Evolutionary conservation across 2,113 vertebrate species (phyloP).

Genomic region (Dasypus novemcinctus): DNA sequence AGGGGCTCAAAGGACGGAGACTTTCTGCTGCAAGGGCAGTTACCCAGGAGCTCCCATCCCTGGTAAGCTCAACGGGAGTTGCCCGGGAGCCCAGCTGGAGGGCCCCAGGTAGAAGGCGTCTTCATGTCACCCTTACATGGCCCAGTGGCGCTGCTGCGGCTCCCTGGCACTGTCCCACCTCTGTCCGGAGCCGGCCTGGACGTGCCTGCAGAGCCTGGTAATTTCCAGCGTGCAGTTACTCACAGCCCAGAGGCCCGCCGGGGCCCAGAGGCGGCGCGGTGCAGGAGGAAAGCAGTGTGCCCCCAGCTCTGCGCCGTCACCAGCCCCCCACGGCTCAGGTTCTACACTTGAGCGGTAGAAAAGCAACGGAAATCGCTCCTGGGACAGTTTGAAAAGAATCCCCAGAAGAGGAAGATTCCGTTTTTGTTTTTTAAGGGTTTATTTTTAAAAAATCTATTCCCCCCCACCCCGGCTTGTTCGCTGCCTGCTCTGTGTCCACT

Average conservation of each 20-base stretch:
- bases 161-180: rapidly evolving
- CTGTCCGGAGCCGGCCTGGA: neutral
- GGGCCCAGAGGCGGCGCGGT: neutral
- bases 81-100: neutral
- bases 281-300: neutral
- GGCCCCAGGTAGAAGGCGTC: neutral
- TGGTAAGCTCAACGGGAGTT: rapidly evolving
- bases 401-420: no score
- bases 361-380: neutral
- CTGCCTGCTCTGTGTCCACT: no score
- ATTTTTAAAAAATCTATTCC: no score
- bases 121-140: no score
- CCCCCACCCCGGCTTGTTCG: no score
- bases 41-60: neutral
- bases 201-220: neutral
- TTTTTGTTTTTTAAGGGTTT: no score
- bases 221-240: neutral
- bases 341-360: neutral
- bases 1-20: neutral
- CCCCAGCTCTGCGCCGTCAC: neutral
- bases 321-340: neutral
- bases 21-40: neutral
- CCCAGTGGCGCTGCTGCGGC: neutral
- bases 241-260: neutral
- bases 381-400: no score